Evolutionary conservation across 35 echinoderm and acorn worm genomes (phyloP).

Genomic region (Stichopus chloronotus): DNA sequence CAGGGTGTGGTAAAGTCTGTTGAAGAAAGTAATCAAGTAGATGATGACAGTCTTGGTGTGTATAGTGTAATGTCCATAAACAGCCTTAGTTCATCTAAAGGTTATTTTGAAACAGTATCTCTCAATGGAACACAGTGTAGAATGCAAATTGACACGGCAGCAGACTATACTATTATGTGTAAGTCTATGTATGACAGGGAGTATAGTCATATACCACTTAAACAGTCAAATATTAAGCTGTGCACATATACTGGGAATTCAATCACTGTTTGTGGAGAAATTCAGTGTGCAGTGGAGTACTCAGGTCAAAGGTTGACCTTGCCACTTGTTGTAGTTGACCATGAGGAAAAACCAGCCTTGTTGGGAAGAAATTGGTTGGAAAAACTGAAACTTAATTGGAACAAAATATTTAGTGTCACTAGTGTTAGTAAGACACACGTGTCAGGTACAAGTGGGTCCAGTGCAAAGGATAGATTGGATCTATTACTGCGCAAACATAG

Average conservation of each 20-base stretch:
- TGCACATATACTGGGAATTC: background rate
- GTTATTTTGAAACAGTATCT: constrained; percentile 5
- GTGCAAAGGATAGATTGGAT: constrained; percentile 35
- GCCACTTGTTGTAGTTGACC: background rate
- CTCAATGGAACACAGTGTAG: constrained; percentile 7
- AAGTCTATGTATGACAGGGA: constrained; percentile 30
- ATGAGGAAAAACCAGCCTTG: background rate
- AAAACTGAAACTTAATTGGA: constrained; percentile 33
- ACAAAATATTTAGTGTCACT: constrained; percentile 2
- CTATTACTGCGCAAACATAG: constrained; percentile 40
- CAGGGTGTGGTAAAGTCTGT: constrained; percentile 12
- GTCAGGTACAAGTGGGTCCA: background rate
- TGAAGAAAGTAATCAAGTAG: background rate
- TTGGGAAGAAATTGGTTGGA: background rate
- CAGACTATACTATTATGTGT: constrained; percentile 23
- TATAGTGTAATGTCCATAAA: constrained; percentile 1
- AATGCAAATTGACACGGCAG: constrained; percentile 38
- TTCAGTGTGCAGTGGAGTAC: background rate
- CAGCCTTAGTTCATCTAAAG: background rate
- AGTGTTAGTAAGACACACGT: background rate
- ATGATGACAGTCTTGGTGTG: constrained; percentile 26
- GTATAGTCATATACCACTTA: constrained; percentile 1
- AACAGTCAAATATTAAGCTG: background rate
- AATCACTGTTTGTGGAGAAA: background rate
- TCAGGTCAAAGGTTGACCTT: background rate